Percentiles rank a stretch among this genome's conserved stretches.
phyloP scores from a whole-genome alignment of 2,797 vertebrate species.

The Moxostoma hubbsi region DNA sequence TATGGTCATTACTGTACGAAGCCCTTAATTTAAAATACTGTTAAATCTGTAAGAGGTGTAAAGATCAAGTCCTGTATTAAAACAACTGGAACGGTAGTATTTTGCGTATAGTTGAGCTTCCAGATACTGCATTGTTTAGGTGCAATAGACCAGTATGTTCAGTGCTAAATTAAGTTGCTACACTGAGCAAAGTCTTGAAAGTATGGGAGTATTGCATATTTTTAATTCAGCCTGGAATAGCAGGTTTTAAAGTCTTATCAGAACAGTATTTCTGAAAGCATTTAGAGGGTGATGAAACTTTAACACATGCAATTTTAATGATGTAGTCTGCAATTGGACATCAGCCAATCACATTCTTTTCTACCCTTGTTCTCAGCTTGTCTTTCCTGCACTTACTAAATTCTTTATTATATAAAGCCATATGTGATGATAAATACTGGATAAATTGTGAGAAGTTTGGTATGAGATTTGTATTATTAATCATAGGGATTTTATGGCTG shows the following conservation, averaged over 20 bases:
- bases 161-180: too few relatives aligned
- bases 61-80: not conserved
- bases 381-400: not conserved
- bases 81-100: conserved; percentile 12
- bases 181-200: not conserved
- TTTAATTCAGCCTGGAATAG: not conserved
- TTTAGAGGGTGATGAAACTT: not conserved
- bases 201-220: not conserved
- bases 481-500: conserved; percentile 10
- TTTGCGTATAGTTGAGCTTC: conserved; percentile 21
- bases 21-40: not conserved
- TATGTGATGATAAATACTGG: not conserved
- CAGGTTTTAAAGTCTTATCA: not conserved
- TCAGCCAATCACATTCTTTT: not conserved
- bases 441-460: too few relatives aligned
- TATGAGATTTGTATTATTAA: not conserved
- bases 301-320: not conserved
- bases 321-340: not conserved
- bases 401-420: not conserved
- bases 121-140: conserved; percentile 13
- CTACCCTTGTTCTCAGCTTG: conserved; percentile 9
- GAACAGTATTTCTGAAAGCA: conserved; percentile 1
- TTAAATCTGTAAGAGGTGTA: conserved; percentile 3
- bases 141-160: conserved; percentile 23
- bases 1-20: not conserved